Evolutionary conservation across 2,888 invertebrate genomes (phyloP).

Genomic region (Eretmocerus hayati): DNA sequence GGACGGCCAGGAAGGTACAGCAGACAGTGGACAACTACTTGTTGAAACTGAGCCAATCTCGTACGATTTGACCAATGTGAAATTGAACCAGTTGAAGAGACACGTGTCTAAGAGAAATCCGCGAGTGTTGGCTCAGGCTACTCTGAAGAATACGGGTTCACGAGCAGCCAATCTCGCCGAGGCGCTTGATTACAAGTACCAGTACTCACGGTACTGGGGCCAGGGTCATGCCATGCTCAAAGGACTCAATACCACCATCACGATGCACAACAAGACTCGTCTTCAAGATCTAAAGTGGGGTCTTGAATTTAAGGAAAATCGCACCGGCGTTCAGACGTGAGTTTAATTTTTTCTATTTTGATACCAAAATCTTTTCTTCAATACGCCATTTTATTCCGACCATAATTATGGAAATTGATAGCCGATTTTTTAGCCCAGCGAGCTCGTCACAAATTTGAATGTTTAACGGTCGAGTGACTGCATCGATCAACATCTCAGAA

Average conservation of each 20-base stretch:
- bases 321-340: conserved; percentile 51
- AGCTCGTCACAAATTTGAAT: no score
- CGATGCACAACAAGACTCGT: conserved; percentile 53
- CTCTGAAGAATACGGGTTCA: conserved; percentile 49
- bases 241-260: conserved; percentile 61
- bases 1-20: conserved; percentile 32
- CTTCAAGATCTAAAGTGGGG: conserved; percentile 67
- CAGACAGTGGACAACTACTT: conserved; percentile 60
- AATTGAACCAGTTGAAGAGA: conserved; percentile 52
- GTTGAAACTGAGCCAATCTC: conserved; percentile 72
- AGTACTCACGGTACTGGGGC: conserved; percentile 71
- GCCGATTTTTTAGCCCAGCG: no score
- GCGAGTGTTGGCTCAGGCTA: conserved; percentile 42
- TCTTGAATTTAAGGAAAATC: conserved; percentile 49
- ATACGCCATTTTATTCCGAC: no score
- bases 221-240: conserved; percentile 67
- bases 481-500: no score
- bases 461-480: no score
- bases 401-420: no score
- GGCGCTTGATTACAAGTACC: conserved; percentile 65
- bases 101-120: conserved; percentile 45
- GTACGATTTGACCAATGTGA: conserved; percentile 67
- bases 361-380: no score
- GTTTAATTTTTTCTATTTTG: no score
- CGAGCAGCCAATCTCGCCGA: conserved; percentile 61